Conservation (phyloP, 1,140 invertebrate species). For the Bombus pascuorum region DNA sequence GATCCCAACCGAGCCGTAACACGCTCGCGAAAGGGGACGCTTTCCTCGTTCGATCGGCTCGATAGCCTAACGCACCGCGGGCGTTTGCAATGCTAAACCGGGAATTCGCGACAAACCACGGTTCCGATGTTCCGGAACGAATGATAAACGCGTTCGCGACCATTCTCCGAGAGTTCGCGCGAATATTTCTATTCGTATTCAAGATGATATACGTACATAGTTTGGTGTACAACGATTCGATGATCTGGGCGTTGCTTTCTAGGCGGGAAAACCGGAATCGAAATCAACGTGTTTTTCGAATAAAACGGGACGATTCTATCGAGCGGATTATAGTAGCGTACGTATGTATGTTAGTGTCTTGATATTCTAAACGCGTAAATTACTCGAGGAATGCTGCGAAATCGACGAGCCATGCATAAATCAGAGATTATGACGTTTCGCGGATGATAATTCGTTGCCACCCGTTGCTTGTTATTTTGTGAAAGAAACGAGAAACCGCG, state of each 20-base stretch:
- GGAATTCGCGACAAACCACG: slow-evolving; percentile 18
- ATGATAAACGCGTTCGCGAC: slow-evolving; percentile 46
- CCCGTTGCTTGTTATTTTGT: not conserved
- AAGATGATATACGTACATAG: slow-evolving; percentile 26
- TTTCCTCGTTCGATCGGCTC: slow-evolving; percentile 22
- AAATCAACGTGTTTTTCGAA: slow-evolving; percentile 12
- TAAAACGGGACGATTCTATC: not conserved
- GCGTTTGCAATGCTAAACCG: slow-evolving; percentile 43
- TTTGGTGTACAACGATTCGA: slow-evolving; percentile 30
- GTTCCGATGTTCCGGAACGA: slow-evolving; percentile 13
- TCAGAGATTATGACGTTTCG: slow-evolving; percentile 36
- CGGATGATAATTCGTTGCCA: slow-evolving; percentile 66
- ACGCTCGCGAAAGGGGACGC: slow-evolving; percentile 4
- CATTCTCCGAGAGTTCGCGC: not conserved
- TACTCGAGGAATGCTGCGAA: slow-evolving; percentile 52
- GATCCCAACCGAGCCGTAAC: slow-evolving; percentile 10
- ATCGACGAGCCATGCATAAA: slow-evolving; percentile 52
- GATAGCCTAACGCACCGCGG: slow-evolving; percentile 1
- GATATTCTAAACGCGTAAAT: slow-evolving; percentile 48
- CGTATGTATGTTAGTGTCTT: no score
- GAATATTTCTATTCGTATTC: slow-evolving; percentile 50
- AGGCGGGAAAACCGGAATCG: slow-evolving; percentile 38
- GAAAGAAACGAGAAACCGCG: not conserved
- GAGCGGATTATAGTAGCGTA: not conserved
- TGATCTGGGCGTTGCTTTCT: not conserved